Conservation (phyloP, 2,797 vertebrate genomes). For the Falco rusticolus region DNA sequence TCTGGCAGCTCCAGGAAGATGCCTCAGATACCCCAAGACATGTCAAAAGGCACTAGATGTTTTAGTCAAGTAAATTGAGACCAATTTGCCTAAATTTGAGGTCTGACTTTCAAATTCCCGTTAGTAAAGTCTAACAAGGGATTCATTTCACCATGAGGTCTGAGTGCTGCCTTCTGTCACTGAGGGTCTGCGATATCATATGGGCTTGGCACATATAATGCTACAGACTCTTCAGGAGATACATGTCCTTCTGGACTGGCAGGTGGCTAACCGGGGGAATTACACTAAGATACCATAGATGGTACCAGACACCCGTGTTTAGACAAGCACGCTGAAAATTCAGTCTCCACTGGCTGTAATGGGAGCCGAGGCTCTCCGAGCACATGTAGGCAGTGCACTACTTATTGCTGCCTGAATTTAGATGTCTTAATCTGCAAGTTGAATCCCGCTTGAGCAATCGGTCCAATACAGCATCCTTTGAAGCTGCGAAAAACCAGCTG, state of each 20-base stretch:
- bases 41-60: not conserved
- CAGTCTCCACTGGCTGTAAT: not conserved
- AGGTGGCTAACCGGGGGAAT: not conserved
- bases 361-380: not conserved
- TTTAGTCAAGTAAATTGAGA: not conserved
- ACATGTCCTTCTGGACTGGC: not conserved
- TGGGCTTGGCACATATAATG: not conserved
- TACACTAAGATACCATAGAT: not conserved
- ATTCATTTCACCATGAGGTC: not conserved
- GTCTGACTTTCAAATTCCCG: not conserved
- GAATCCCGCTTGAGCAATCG: slow-evolving; percentile 24
- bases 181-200: not conserved
- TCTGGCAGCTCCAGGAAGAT: not conserved
- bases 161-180: not conserved
- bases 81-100: not conserved
- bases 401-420: not conserved
- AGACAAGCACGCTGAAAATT: not conserved
- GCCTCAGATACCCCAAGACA: not conserved
- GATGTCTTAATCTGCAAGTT: slow-evolving; percentile 12
- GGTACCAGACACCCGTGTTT: not conserved
- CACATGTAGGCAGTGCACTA: not conserved
- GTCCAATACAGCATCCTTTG: slow-evolving; percentile 23
- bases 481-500: slow-evolving; percentile 26
- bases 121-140: not conserved
- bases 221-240: not conserved